Base-by-base conservation (phyloP, 2,888 invertebrate species). In the Eulithis prunata region DNA sequence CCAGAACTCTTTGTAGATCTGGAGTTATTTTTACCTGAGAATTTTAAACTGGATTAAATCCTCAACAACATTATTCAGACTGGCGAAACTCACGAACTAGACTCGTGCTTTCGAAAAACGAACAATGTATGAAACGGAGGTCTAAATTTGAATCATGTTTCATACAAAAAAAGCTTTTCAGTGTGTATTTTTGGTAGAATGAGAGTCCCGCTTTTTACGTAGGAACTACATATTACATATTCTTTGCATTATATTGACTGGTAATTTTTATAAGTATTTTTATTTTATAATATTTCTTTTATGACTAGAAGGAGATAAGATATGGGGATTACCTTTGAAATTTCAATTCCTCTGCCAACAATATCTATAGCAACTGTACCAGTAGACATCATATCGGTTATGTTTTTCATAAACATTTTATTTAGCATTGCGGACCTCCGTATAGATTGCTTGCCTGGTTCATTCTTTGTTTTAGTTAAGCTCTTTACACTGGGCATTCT, bases 401-500 rank as follows among this genome's bases (percentile, higher is more conserved):
- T 95, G 66, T 96, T 93, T 75, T 95, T 94, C 97, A 97, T 97
- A 77, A 97, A 97, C 57, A 97, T 80, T 85, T 97, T 96, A 82
- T 97, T 97, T 1, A 97, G 85, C 70, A 97, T 95, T 0, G 94
- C 88, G 28, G 95, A 89, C 75, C 97, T 93, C 49, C 95, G 94
- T 0, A 88, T 84, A 10, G 94, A 94, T 11, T 91, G 89, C 55
- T 94, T 94, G 11, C 92, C 91, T 38, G 94, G 94, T 62, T 94
- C 93, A 75, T 91, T 84, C 64, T 89, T 84, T 14, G 89, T 90
- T 75, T 90, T 93, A 1, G 89, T 85, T 38, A 93, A 75, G 71
- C 87, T 89, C 71, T 89, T 91, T 2, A 89, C 68, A 71, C 84
- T 84, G 4, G 91, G 91, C 75, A 92, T 69, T 38, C 74, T 64